A percentile compares a stretch with the other conserved stretches of the same genome.
These are phyloP conservation scores for Conus betulinus DNA, from an alignment of 1,140 invertebrate genomes.

Conservation along the genomic window DNA sequence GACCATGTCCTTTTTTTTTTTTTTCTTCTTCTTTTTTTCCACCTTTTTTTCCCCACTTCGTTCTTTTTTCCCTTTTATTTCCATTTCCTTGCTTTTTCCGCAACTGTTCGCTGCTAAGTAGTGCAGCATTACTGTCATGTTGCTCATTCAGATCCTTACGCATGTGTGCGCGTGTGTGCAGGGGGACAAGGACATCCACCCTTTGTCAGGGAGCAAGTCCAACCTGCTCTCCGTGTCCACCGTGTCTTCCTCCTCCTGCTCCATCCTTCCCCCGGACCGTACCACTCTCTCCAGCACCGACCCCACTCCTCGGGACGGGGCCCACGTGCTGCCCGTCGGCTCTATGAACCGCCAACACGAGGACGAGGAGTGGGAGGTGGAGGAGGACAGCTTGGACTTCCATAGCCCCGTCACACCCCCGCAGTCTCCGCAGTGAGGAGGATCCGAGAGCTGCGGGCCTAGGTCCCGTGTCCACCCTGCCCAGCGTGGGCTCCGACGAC, in stretches of 20 bases:
- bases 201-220: background rate
- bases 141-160: too few species aligned
- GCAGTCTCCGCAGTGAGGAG: background rate
- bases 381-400: background rate
- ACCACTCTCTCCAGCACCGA: background rate
- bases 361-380: background rate
- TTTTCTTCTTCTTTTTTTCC: too few species aligned
- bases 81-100: too few species aligned
- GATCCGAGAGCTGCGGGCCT: background rate
- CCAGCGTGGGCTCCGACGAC: constrained; percentile 20
- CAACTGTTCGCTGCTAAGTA: too few species aligned
- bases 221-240: background rate
- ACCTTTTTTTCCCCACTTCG: too few species aligned
- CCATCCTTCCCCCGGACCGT: background rate
- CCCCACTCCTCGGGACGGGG: background rate
- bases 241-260: background rate
- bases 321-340: background rate
- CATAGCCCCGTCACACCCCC: background rate
- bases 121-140: too few species aligned
- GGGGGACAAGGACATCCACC: background rate
- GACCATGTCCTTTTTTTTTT: too few species aligned
- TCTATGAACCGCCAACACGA: background rate
- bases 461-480: constrained; percentile 5
- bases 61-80: too few species aligned
- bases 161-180: background rate